A percentile compares a stretch with the other conserved stretches of the same genome.
These are phyloP conservation scores for Toxotes lorentzi DNA, from an alignment of 2,797 vertebrate species.

Conservation along the genomic window DNA sequence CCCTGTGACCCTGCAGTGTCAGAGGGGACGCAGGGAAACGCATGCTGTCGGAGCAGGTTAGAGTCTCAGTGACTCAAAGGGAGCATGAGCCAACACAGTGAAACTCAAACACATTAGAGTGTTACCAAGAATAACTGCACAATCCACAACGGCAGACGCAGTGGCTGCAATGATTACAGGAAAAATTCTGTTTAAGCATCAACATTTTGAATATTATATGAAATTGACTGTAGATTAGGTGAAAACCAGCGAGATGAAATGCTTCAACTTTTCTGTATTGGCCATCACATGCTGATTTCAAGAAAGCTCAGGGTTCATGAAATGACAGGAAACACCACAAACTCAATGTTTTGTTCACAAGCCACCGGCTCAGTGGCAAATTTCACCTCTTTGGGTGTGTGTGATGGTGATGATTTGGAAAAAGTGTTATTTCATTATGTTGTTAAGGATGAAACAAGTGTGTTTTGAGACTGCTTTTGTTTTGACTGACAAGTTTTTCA, in stretches of 20 bases:
- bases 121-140: conserved; percentile 27
- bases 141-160: neutral
- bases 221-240: neutral
- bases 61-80: conserved; percentile 60
- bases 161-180: conserved; percentile 6
- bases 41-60: conserved; percentile 65
- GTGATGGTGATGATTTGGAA: neutral
- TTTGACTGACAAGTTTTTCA: neutral
- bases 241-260: neutral
- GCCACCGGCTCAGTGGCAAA: neutral
- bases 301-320: neutral
- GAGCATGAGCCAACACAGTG: conserved; percentile 46
- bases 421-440: neutral
- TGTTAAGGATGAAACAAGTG: neutral
- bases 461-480: neutral
- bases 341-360: neutral
- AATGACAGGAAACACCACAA: neutral
- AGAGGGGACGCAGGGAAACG: conserved; percentile 60
- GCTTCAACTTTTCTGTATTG: neutral
- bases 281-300: neutral
- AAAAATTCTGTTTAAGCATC: neutral
- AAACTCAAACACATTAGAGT: conserved; percentile 29
- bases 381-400: neutral
- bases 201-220: neutral
- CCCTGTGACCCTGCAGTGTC: conserved; percentile 79